Evolutionary conservation across 2,113 vertebrate genomes (phyloP).

Genomic region (Salvelinus namaycush): DNA sequence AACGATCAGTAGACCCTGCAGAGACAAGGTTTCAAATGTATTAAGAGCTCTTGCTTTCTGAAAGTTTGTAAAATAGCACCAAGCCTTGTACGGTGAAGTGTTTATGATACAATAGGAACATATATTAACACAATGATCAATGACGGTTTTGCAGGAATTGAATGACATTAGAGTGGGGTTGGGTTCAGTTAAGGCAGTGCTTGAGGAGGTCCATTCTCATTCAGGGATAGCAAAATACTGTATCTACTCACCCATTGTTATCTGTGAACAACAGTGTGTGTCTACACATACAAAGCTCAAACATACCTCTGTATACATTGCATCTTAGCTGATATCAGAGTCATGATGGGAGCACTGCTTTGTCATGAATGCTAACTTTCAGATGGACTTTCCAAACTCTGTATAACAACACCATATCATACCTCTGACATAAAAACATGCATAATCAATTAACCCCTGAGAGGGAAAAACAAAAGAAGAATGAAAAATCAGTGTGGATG

Average conservation of each 20-base stretch:
- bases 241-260: too few relatives aligned
- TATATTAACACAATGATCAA: constrained; percentile 9
- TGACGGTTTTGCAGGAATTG: background rate
- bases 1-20: constrained; percentile 27
- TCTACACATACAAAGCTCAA: background rate
- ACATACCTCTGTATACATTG: too few relatives aligned
- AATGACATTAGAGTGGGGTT: background rate
- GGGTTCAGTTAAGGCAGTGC: too few relatives aligned
- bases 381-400: too few relatives aligned
- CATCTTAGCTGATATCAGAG: too few relatives aligned
- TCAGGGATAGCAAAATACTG: background rate
- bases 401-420: constrained; percentile 2
- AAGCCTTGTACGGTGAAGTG: background rate
- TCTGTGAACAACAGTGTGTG: background rate
- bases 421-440: constrained; percentile 2
- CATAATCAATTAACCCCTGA: constrained; percentile 16
- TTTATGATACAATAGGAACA: background rate
- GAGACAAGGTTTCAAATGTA: constrained; percentile 12
- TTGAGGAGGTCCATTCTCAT: background rate
- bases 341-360: too few relatives aligned
- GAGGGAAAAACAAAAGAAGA: constrained; percentile 29
- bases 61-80: constrained; percentile 1
- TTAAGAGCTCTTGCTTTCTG: background rate
- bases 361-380: too few relatives aligned
- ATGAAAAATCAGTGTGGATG: constrained; percentile 15